Percentiles rank a stretch among this genome's conserved stretches.
phyloP scores from a whole-genome alignment of 2,113 vertebrate genomes.

The Suncus etruscus region DNA sequence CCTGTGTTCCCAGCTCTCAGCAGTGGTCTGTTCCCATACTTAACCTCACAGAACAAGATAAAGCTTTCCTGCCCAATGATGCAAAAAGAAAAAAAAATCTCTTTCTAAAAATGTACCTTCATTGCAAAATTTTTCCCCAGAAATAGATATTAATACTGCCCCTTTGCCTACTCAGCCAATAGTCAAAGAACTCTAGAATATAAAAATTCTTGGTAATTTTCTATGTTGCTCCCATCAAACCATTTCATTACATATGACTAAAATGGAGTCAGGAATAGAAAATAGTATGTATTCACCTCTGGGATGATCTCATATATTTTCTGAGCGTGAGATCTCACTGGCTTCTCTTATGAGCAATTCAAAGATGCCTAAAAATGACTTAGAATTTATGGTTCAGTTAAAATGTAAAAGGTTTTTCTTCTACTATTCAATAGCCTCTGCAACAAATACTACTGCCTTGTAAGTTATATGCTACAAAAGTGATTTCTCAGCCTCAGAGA shows the following conservation, averaged over 20 bases:
- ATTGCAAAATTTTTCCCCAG: constrained; percentile 57
- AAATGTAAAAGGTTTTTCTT: constrained; percentile 52
- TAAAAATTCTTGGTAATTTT: constrained; percentile 75
- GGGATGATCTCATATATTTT: constrained; percentile 73
- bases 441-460: background rate
- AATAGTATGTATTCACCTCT: constrained; percentile 65
- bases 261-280: constrained; percentile 64
- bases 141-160: constrained; percentile 76
- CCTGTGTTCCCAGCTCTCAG: constrained; percentile 66
- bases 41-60: constrained; percentile 77
- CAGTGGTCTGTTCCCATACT: constrained; percentile 71
- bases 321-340: constrained; percentile 51
- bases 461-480: background rate
- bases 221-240: constrained; percentile 62
- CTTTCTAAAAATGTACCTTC: constrained; percentile 71
- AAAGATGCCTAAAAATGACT: constrained; percentile 34
- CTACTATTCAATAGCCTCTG: background rate
- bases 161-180: constrained; percentile 67
- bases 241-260: constrained; percentile 58
- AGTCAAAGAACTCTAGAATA: constrained; percentile 69
- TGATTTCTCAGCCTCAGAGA: background rate
- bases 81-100: constrained; percentile 69
- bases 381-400: constrained; percentile 59
- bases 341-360: constrained; percentile 66
- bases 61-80: constrained; percentile 81